Evolutionary conservation across 2,797 vertebrate genomes (phyloP), one percentile per base, ranked within the genome.

Genomic region (Arctocebus calabarensis): DNA sequence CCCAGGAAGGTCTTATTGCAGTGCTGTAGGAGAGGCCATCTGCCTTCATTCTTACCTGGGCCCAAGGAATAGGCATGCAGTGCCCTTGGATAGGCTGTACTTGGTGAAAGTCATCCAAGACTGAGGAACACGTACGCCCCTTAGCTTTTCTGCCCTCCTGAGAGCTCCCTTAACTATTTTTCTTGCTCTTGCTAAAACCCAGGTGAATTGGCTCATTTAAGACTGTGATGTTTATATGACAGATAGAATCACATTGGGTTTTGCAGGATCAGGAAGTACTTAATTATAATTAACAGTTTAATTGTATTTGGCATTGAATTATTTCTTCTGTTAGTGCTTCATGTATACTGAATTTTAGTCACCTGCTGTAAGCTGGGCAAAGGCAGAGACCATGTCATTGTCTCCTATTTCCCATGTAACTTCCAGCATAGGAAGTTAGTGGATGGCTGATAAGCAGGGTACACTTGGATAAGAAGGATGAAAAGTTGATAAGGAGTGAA

Each of bases 281-380:
- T 96, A 52, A 78, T 96, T 97, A 84, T 82, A 88, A 92, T 94
- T 96, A 96, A 19, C 37, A 66, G 66, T 87, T 92, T 93, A 92
- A n/a, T 90, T 97, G 90, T 70, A 86, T 71, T 94, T 95, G 85
- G 73, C 55, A 94, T 92, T 96, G 95, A 89, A 79, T 90, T 96
- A 59, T 91, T 95, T 91, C 59, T 93, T 81, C 52, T 79, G 2
- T 91, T 95, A 88, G 34, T 96, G 52, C 20, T 79, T 96, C 32
- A 43, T 16, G 1, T 86, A 32, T 95, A 32, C 89, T 93, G 96
- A 83, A 66, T 93, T 94, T 96, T 43, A 90, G 10, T 86, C 40
- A 23, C 14, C 32, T 91, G 29, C 25, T 88, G 1, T 77, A 90
- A 96, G 62, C 32, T 68, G 19, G 78, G 84, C 20, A 79, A 37